phyloP scores from a whole-genome alignment of 2,113 vertebrate species.

The Nibea albiflora region DNA sequence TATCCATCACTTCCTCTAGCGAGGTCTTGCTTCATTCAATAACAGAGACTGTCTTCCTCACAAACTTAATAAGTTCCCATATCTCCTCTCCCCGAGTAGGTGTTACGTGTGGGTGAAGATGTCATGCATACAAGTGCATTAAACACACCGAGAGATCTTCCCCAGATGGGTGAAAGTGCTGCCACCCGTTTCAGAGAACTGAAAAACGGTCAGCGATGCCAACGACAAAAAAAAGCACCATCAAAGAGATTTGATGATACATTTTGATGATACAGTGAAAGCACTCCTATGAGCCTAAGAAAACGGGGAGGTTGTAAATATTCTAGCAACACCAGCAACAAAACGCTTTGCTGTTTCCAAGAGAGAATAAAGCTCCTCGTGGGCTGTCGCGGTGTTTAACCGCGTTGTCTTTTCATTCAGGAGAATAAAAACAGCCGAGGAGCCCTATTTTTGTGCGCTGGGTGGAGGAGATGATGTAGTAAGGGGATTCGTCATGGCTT shows the following conservation, averaged over 20 bases:
- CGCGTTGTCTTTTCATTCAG: neutral
- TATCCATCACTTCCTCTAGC: neutral
- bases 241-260: neutral
- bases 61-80: neutral
- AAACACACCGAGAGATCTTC: neutral
- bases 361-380: neutral
- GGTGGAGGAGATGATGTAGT: neutral
- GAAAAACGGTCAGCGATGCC: conserved; percentile 1
- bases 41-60: neutral
- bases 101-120: neutral
- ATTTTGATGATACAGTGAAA: conserved; percentile 18
- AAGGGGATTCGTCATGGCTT: neutral
- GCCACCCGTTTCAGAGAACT: conserved; percentile 22
- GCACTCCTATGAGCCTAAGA: neutral
- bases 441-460: neutral
- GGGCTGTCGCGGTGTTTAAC: conserved; percentile 19
- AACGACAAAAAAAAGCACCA: neutral
- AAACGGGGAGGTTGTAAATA: neutral
- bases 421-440: neutral
- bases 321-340: neutral
- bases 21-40: neutral
- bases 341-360: neutral
- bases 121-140: neutral
- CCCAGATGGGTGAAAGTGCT: conserved; percentile 23
- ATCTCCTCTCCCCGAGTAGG: neutral